These are phyloP conservation scores for Perdita meconis DNA, from an alignment of 2,888 invertebrate genomes.

Conservation along the genomic window DNA sequence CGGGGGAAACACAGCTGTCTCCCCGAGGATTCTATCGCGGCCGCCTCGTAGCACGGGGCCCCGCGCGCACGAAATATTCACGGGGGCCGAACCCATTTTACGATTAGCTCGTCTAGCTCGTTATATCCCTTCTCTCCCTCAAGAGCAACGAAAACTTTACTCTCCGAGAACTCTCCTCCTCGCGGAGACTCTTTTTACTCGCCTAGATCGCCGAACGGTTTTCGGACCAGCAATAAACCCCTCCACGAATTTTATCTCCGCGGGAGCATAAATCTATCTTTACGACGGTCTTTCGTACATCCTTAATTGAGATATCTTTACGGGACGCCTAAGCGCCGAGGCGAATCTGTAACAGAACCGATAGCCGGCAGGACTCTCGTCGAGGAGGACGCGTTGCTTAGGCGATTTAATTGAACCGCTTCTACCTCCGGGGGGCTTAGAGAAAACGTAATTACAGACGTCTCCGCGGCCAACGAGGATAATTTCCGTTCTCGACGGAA, in stretches of 20 bases:
- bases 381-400: neutral
- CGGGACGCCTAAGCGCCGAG: neutral
- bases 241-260: constrained; percentile 20
- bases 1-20: constrained; percentile 62
- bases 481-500: constrained; percentile 11
- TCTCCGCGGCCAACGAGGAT: neutral
- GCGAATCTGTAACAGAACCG: neutral
- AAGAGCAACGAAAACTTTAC: too few relatives aligned
- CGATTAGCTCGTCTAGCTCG: constrained; percentile 63
- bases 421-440: neutral
- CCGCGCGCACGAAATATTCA: constrained; percentile 31
- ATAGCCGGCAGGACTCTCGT: neutral
- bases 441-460: neutral
- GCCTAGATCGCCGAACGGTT: constrained; percentile 14
- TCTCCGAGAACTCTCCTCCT: too few relatives aligned
- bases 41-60: constrained; percentile 22
- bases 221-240: constrained; percentile 35
- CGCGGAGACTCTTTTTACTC: constrained; percentile 36
- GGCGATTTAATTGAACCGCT: neutral
- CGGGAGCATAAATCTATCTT: constrained; percentile 55
- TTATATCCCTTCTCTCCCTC: constrained; percentile 57
- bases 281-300: constrained; percentile 13
- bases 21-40: constrained; percentile 41
- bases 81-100: constrained; percentile 59
- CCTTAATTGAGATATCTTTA: constrained; percentile 40